phyloP scores from a whole-genome alignment of 2,888 invertebrate species.

The Osmoderma eremita region DNA sequence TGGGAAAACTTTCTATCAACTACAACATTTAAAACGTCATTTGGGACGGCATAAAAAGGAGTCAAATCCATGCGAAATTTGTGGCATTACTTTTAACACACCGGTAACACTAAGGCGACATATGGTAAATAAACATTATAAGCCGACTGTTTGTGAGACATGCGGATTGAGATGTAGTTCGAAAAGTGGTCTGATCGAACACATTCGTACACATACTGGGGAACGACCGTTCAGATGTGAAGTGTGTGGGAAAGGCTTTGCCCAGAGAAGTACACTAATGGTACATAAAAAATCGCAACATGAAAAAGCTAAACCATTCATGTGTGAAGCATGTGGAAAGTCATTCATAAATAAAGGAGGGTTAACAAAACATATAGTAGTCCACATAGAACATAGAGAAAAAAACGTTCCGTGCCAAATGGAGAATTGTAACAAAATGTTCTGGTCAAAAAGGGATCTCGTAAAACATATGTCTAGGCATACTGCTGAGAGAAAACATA shows the following conservation, averaged over 20 bases:
- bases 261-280: constrained; percentile 21
- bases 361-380: constrained; percentile 21
- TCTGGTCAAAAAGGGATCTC: constrained; percentile 21
- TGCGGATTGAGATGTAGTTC: constrained; percentile 14
- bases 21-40: background rate
- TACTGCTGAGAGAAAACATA: constrained; percentile 22
- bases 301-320: constrained; percentile 8
- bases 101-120: too few species aligned
- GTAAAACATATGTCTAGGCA: constrained; percentile 15
- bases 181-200: constrained; percentile 26
- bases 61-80: constrained; percentile 1
- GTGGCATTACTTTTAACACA: background rate
- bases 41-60: background rate
- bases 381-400: background rate
- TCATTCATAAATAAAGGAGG: constrained; percentile 5
- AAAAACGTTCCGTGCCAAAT: constrained; percentile 17
- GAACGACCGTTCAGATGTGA: constrained; percentile 36
- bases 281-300: constrained; percentile 14
- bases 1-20: background rate
- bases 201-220: constrained; percentile 31
- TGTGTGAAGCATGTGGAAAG: constrained; percentile 25
- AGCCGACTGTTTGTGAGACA: constrained; percentile 11
- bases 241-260: constrained; percentile 25
- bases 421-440: constrained; percentile 36
- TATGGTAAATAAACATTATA: background rate